Base-by-base conservation (phyloP, 2,797 vertebrate species). In the Bovichtus variegatus region DNA sequence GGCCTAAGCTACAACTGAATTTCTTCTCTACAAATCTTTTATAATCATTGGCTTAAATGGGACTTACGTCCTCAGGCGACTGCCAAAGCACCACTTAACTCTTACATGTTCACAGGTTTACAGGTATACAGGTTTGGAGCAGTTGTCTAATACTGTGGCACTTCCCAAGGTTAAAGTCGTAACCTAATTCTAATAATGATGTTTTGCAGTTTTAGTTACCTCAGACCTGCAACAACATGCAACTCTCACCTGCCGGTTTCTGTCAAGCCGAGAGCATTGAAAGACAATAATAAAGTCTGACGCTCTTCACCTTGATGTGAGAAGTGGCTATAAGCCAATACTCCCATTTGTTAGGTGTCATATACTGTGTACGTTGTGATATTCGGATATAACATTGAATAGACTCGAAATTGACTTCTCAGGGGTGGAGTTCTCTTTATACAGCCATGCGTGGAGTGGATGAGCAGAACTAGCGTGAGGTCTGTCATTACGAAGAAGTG, bases 401-500 rank as follows among this genome's bases (percentile, higher is more conserved):
- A 31, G 25, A 25, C 25, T 27, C 27, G 27, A 27, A 50, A 50
- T 25, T 40, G 0, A 49, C 8, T 55, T 67, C 25, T 2, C 1
- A 1, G 29, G 1, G 6, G 1, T n/a, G n/a, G n/a, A n/a, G n/a
- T n/a, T n/a, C n/a, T n/a, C n/a, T n/a, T n/a, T n/a, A n/a, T n/a
- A n/a, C n/a, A n/a, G n/a, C n/a, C n/a, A n/a, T n/a, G n/a, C n/a
- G n/a, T 16, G 69, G 18, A 34, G 36, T 38, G 43, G 29, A 50
- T 69, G 18, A 58, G 15, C 21, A 72, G 6, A n/a, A n/a, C 15
- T 25, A 18, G 40, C 5, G 1, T 40, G 31, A 58, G 25, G 25
- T 49, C 40, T 80, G 16, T 34, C n/a, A 70, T 46, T 46, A 9
- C 36, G 59, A 31, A 43, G 66, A 69, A 46, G 23, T 53, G 6